These are phyloP conservation scores for Aradus depressus DNA, from an alignment of 2,888 invertebrate genomes.

Conservation along the genomic window DNA sequence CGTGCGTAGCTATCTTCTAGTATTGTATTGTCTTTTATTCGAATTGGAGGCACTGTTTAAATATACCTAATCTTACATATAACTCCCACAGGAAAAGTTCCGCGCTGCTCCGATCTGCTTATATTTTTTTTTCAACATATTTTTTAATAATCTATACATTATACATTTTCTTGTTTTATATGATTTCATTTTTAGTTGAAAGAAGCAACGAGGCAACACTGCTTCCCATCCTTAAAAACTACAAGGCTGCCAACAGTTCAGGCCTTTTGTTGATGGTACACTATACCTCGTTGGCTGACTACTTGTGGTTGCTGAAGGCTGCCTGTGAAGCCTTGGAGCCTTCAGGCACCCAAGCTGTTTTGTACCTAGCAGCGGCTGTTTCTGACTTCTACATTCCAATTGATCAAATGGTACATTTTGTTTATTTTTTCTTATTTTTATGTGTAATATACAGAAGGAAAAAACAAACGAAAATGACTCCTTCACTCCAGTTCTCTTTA, in stretches of 20 bases:
- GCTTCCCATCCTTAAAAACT: constrained; percentile 57
- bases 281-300: constrained; percentile 81
- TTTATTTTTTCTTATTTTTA: neutral
- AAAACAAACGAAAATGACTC: neutral
- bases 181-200: constrained; percentile 44
- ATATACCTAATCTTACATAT: too few species aligned
- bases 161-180: neutral
- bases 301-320: constrained; percentile 79
- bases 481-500: neutral
- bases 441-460: too few species aligned
- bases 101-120: neutral
- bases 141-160: neutral
- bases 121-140: neutral
- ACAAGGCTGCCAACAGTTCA: constrained; percentile 66
- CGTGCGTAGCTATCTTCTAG: too few species aligned
- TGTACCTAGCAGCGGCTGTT: constrained; percentile 97
- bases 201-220: constrained; percentile 45
- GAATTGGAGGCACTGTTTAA: too few species aligned
- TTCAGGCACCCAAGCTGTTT: constrained; percentile 53
- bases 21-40: too few species aligned
- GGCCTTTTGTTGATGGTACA: constrained; percentile 62
- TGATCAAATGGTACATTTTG: constrained; percentile 64
- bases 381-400: constrained; percentile 97
- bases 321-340: constrained; percentile 64
- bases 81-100: neutral